These are phyloP conservation scores for Microchirus variegatus DNA, from an alignment of 2,797 vertebrate genomes.

Conservation along the genomic window DNA sequence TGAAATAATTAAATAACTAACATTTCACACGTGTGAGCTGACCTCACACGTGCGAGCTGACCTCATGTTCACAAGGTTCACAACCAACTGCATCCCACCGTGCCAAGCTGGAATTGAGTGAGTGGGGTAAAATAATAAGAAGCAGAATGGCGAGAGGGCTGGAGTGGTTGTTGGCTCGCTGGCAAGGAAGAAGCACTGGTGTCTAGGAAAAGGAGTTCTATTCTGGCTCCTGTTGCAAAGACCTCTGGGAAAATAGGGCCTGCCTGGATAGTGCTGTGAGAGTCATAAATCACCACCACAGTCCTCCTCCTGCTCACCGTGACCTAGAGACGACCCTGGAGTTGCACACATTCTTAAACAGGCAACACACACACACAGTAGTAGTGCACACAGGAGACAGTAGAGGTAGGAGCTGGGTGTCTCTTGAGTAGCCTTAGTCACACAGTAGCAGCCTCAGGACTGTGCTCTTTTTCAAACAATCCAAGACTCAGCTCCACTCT, in stretches of 20 bases:
- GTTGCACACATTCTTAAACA: conserved; percentile 20
- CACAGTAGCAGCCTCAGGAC: conserved; percentile 2
- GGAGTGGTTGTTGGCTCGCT: conserved; percentile 21
- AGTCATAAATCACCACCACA: conserved; percentile 76
- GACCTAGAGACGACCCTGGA: conserved; percentile 63
- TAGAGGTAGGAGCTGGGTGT: conserved; percentile 8
- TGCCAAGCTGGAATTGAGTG: conserved; percentile 18
- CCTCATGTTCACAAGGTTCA: conserved; percentile 11
- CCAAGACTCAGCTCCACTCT: not conserved
- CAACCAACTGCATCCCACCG: conserved; percentile 10
- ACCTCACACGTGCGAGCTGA: not conserved
- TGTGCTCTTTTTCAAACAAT: conserved; percentile 1
- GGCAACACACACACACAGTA: not conserved
- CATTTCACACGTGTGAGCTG: not conserved
- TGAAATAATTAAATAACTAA: no score
- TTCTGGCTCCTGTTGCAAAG: conserved; percentile 67
- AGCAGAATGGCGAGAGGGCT: conserved; percentile 12
- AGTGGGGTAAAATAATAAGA: conserved; percentile 28
- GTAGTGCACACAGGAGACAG: conserved; percentile 1
- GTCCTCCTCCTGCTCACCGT: conserved; percentile 62
- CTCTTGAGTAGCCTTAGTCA: conserved; percentile 11
- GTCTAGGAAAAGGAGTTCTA: conserved; percentile 56
- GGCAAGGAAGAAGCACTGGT: conserved; percentile 33
- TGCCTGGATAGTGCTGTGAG: conserved; percentile 62
- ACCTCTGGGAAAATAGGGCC: conserved; percentile 74